A percentile compares a stretch with the other conserved stretches of the same genome.
These are phyloP conservation scores for Hephaestus fuliginosus DNA, from an alignment of 2,797 vertebrate genomes.

Conservation along the genomic window DNA sequence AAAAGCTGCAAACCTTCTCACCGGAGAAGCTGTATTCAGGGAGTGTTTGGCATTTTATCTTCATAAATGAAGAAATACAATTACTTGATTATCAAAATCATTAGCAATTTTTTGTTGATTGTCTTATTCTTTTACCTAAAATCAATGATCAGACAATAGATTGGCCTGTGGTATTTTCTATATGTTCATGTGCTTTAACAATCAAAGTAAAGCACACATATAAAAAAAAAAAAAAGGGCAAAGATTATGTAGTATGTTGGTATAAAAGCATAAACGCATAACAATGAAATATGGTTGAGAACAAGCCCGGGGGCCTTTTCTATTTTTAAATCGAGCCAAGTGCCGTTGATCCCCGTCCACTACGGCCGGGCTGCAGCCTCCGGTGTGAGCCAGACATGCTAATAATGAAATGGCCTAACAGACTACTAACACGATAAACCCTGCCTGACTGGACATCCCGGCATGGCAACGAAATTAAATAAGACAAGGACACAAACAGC, in stretches of 20 bases:
- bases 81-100: neutral
- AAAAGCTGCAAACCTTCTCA: neutral
- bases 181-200: neutral
- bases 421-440: slow-evolving; percentile 53
- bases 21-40: neutral
- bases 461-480: slow-evolving; percentile 61
- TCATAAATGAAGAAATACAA: neutral
- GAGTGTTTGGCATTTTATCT: neutral
- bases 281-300: neutral
- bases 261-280: neutral
- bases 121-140: no score
- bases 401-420: slow-evolving; percentile 62
- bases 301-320: neutral
- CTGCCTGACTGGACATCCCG: slow-evolving; percentile 55
- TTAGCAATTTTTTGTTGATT: no score
- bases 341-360: slow-evolving; percentile 15
- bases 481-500: slow-evolving; percentile 57
- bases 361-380: slow-evolving; percentile 22
- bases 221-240: neutral
- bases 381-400: slow-evolving; percentile 55
- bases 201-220: neutral
- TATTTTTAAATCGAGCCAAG: slow-evolving; percentile 33
- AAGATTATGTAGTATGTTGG: neutral
- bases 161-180: neutral
- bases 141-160: neutral